Conservation (phyloP, 2,797 vertebrate species). For the Schizothorax lantsangensis region DNA sequence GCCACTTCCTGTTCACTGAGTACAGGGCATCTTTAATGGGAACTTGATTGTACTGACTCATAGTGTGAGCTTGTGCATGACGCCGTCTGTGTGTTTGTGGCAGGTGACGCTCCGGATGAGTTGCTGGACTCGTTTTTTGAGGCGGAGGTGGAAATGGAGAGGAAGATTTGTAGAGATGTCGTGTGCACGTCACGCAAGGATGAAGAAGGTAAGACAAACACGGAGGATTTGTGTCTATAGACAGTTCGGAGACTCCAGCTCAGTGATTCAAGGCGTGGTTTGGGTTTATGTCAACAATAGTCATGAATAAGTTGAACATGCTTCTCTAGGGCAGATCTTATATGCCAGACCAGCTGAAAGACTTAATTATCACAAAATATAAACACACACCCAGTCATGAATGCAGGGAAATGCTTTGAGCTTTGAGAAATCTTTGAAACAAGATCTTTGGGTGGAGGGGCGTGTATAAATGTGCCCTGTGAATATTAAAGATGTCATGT, state of each 20-base stretch:
- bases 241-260: not conserved
- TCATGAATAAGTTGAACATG: not conserved
- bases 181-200: slow-evolving; percentile 96
- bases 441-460: not conserved
- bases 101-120: slow-evolving; percentile 90
- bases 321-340: not conserved
- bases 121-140: slow-evolving; percentile 97
- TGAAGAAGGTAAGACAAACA: slow-evolving; percentile 88
- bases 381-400: not conserved
- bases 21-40: not conserved
- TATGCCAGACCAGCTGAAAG: not conserved
- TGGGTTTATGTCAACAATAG: not conserved
- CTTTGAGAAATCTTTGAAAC: not conserved
- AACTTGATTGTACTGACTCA: not conserved
- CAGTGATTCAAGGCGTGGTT: not conserved
- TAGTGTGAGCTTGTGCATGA: slow-evolving; percentile 5
- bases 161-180: slow-evolving; percentile 93
- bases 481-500: not conserved
- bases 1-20: not conserved
- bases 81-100: slow-evolving; percentile 9
- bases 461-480: not conserved
- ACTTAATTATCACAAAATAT: not conserved
- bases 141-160: slow-evolving; percentile 98
- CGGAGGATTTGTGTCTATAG: slow-evolving; percentile 8
- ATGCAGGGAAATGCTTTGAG: not conserved